phyloP scores from a whole-genome alignment of 35 echinoderm and acorn worm species.

The Ophiothrix spiculata region DNA sequence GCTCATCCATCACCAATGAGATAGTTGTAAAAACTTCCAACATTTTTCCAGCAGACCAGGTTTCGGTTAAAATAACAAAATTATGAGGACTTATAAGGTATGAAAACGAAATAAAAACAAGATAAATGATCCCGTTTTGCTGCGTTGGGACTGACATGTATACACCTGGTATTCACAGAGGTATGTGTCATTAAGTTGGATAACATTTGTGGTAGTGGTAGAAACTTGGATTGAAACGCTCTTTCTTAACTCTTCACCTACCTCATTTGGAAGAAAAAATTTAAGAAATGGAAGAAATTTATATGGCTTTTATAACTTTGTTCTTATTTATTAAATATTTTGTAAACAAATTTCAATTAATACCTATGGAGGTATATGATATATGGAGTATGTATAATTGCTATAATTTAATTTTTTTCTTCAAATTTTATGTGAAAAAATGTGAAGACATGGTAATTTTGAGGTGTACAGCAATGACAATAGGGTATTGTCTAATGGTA shows the following conservation, averaged over 20 bases:
- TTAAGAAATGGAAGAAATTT: neutral
- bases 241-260: neutral
- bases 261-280: neutral
- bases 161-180: neutral
- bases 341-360: no score
- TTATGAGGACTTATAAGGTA: neutral
- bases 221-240: no score
- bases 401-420: no score
- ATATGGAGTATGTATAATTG: no score
- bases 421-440: neutral
- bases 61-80: neutral
- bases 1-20: neutral
- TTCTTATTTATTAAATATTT: no score
- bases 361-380: no score
- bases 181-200: neutral
- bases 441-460: neutral
- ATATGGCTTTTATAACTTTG: neutral
- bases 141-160: neutral
- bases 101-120: conserved; percentile 13
- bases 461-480: neutral
- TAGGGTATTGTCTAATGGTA: neutral
- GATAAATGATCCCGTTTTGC: neutral
- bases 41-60: neutral
- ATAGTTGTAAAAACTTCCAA: neutral
- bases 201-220: neutral